Conservation (phyloP, 1,140 invertebrate genomes). For the Penaeus chinensis region DNA sequence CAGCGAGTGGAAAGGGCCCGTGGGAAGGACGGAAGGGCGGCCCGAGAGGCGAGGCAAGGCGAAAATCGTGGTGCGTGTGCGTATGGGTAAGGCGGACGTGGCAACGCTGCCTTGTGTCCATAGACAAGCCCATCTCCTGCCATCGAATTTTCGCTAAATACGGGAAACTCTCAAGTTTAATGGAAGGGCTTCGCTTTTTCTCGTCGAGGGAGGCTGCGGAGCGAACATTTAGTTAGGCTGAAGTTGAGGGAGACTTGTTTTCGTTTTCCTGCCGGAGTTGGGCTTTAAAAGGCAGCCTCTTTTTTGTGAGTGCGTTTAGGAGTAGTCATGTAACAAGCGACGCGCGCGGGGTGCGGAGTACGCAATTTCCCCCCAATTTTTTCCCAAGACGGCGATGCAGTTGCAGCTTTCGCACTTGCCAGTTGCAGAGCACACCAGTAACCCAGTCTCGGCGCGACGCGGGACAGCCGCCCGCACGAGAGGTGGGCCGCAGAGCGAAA, state of each 20-base stretch:
- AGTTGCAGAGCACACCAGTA: too few species aligned
- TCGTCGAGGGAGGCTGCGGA: not conserved
- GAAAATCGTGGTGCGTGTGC: not conserved
- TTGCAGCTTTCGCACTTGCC: too few species aligned
- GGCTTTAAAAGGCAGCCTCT: slow-evolving; percentile 41
- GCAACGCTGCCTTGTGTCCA: slow-evolving; percentile 26
- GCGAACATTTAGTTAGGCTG: too few species aligned
- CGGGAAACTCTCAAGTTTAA: slow-evolving; percentile 4
- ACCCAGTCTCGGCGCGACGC: too few species aligned
- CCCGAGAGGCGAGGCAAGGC: too few species aligned
- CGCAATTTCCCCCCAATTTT: too few species aligned
- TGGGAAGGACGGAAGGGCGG: too few species aligned
- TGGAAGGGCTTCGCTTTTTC: not conserved
- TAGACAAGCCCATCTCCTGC: slow-evolving; percentile 44
- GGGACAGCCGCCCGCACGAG: too few species aligned
- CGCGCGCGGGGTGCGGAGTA: slow-evolving; percentile 5
- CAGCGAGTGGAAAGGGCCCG: too few species aligned
- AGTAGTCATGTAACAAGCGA: slow-evolving; percentile 36
- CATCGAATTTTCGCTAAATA: too few species aligned
- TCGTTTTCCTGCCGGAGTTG: not conserved
- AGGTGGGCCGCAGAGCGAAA: too few species aligned
- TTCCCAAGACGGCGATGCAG: too few species aligned
- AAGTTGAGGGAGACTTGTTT: not conserved
- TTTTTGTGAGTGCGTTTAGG: slow-evolving; percentile 12
- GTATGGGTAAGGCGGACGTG: slow-evolving; percentile 8